Conservation (phyloP, 2,113 vertebrate genomes). For the Callorhinus ursinus region DNA sequence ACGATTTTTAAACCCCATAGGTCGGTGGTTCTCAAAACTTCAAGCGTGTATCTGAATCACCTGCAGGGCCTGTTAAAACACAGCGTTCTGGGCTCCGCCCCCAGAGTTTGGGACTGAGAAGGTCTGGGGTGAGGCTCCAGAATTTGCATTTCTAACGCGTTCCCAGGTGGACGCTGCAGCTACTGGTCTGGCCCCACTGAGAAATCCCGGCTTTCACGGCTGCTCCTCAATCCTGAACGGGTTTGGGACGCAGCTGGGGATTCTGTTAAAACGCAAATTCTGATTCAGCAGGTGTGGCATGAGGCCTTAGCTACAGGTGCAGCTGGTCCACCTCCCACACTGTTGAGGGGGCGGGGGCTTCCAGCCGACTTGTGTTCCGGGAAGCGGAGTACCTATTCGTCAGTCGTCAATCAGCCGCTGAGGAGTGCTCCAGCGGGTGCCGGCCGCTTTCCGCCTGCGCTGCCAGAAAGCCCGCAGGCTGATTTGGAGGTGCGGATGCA, state of each 20-base stretch:
- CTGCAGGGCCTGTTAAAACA: not conserved
- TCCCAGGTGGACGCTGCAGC: not conserved
- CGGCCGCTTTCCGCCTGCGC: too few relatives aligned
- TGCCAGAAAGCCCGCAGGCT: not conserved
- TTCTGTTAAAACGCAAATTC: not conserved
- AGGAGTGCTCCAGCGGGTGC: fast-evolving
- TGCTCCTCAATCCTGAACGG: fast-evolving
- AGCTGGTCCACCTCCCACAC: not conserved
- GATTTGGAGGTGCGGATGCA: not conserved
- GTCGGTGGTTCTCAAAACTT: not conserved
- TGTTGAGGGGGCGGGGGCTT: not conserved
- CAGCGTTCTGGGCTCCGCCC: not conserved
- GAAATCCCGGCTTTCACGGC: not conserved
- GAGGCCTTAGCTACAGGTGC: too few relatives aligned
- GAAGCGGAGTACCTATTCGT: not conserved
- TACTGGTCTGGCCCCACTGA: not conserved
- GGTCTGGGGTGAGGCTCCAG: not conserved
- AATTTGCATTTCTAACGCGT: not conserved
- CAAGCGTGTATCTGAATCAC: not conserved
- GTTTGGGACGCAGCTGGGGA: not conserved
- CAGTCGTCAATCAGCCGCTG: not conserved
- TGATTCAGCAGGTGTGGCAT: not conserved
- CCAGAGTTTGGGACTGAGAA: not conserved
- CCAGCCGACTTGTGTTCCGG: fast-evolving
- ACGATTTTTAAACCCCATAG: not conserved